phyloP scores from a whole-genome alignment of 2,113 vertebrate species.

The Python bivittatus region DNA sequence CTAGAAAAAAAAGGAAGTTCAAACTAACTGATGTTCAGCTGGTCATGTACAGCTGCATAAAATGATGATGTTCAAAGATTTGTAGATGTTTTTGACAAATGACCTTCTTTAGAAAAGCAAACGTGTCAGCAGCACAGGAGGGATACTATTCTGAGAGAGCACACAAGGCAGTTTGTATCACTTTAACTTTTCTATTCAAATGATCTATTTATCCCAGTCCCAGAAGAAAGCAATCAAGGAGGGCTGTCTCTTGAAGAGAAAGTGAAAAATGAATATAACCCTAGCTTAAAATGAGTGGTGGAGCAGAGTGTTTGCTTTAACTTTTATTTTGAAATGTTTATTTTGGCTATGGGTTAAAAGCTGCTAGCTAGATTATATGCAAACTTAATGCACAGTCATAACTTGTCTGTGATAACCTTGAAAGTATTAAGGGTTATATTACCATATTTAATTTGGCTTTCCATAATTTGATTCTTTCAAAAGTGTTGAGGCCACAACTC shows the following conservation, averaged over 20 bases:
- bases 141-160: not conserved
- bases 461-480: not conserved
- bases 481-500: not conserved
- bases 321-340: not conserved
- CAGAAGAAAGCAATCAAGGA: not conserved
- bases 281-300: fast-evolving
- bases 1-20: not conserved
- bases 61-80: not conserved
- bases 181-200: not conserved
- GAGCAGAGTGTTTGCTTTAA: not conserved
- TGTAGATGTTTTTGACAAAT: not conserved
- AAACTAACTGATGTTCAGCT: not conserved
- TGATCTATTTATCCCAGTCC: slow-evolving; percentile 1
- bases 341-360: not conserved
- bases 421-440: not conserved
- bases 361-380: not conserved
- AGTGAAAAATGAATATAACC: fast-evolving
- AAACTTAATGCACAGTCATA: not conserved
- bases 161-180: not conserved
- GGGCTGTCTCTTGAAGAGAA: fast-evolving
- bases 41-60: not conserved
- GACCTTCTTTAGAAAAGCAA: not conserved
- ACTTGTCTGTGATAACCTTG: not conserved
- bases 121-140: not conserved
- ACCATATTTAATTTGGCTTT: not conserved